Conservation (phyloP, 1,140 invertebrate genomes). For the Hypsibius dujardini region DNA sequence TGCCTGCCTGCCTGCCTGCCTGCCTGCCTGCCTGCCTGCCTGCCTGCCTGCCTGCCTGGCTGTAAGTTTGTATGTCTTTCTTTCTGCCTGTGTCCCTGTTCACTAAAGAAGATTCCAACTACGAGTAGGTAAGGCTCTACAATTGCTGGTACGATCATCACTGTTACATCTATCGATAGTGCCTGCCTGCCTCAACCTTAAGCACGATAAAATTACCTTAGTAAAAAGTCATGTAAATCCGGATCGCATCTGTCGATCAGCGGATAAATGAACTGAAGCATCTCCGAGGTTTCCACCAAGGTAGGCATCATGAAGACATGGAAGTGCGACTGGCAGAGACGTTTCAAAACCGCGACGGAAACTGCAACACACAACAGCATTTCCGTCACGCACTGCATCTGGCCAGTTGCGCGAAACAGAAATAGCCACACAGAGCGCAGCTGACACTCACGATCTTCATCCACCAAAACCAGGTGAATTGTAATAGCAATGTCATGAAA, state of each 20-base stretch:
- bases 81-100: too few species aligned
- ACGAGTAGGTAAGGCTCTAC: too few species aligned
- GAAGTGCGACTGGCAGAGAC: slow-evolving; percentile 18
- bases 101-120: too few species aligned
- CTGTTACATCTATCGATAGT: too few species aligned
- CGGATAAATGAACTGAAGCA: slow-evolving; percentile 71
- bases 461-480: slow-evolving; percentile 71
- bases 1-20: too few species aligned
- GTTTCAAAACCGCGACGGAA: not conserved
- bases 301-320: slow-evolving; percentile 73
- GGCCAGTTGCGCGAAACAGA: too few species aligned
- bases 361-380: slow-evolving; percentile 9
- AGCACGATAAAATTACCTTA: slow-evolving; percentile 54
- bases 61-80: too few species aligned
- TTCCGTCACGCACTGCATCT: too few species aligned
- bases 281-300: slow-evolving; percentile 73
- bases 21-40: too few species aligned
- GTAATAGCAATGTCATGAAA: slow-evolving; percentile 96
- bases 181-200: too few species aligned
- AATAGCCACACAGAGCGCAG: not conserved
- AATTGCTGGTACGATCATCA: too few species aligned
- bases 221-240: slow-evolving; percentile 53
- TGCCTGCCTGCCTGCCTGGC: too few species aligned
- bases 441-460: slow-evolving; percentile 36
- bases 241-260: slow-evolving; percentile 54